Percentiles rank a stretch among this genome's conserved stretches.
Evolutionary conservation across 2,113 vertebrate genomes (phyloP).

Genomic region (Bubo blakistoni): DNA sequence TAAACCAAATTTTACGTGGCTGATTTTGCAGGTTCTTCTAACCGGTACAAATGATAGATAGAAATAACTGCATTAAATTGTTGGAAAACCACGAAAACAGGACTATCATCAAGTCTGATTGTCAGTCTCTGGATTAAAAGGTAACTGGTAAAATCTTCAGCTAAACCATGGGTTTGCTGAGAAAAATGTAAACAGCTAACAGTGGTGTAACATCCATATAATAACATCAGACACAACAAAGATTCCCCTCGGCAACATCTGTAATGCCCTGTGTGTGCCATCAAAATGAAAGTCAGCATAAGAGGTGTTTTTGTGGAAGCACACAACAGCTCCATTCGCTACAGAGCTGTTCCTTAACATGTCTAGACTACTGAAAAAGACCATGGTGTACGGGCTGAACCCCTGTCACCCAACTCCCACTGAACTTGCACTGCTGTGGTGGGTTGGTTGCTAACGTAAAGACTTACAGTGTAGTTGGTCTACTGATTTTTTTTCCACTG

Average conservation of each 20-base stretch:
- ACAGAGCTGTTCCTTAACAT: not conserved
- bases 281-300: not conserved
- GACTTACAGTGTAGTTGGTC: not conserved
- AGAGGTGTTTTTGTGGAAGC: not conserved
- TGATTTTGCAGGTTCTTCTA: not conserved
- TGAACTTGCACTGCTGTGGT: fast-evolving
- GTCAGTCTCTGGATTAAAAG: not conserved
- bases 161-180: not conserved
- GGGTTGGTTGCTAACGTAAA: not conserved
- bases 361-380: not conserved
- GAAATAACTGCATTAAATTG: not conserved
- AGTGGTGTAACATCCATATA: fast-evolving
- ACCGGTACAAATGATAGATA: fast-evolving
- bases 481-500: not conserved
- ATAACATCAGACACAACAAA: not conserved
- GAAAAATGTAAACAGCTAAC: not conserved
- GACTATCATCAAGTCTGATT: not conserved
- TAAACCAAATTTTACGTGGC: not conserved
- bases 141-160: not conserved
- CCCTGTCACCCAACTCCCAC: not conserved
- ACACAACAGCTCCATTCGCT: not conserved
- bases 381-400: fast-evolving
- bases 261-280: fast-evolving
- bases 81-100: not conserved
- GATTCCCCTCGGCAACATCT: fast-evolving